Conservation (phyloP, 2,113 vertebrate species). For the Percina caprodes region DNA sequence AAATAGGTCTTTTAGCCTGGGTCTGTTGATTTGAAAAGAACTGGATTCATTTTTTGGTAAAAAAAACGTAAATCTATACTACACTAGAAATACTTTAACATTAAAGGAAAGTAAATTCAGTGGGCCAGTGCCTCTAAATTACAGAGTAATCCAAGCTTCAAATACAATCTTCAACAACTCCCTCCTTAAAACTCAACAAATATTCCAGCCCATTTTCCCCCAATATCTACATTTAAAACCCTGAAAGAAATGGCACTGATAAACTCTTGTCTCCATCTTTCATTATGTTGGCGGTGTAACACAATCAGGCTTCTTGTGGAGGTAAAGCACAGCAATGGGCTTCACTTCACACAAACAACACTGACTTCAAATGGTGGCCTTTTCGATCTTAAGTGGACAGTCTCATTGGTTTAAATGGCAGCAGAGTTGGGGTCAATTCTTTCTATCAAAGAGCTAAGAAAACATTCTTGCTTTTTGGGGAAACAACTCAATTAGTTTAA, state of each 20-base stretch:
- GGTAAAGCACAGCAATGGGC: neutral
- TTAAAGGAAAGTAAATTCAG: neutral
- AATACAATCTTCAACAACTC: slow-evolving; percentile 62
- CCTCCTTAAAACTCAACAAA: slow-evolving; percentile 43
- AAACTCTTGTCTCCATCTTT: slow-evolving; percentile 1
- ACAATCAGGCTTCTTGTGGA: neutral
- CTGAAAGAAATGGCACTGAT: slow-evolving; percentile 54
- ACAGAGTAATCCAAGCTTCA: slow-evolving; percentile 75
- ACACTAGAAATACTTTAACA: neutral
- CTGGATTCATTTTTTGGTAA: neutral
- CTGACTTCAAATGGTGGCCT: slow-evolving; percentile 20
- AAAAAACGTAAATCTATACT: neutral
- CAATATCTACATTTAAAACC: slow-evolving; percentile 43
- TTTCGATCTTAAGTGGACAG: neutral
- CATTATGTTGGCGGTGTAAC: slow-evolving; percentile 13
- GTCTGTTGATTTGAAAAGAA: neutral
- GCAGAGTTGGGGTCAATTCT: neutral
- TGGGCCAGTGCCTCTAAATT: slow-evolving; percentile 35
- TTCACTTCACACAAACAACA: slow-evolving; percentile 36
- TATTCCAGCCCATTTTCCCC: neutral
- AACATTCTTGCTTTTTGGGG: neutral
- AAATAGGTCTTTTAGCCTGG: neutral
- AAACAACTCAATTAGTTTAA: slow-evolving; percentile 10
- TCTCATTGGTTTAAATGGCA: slow-evolving; percentile 27
- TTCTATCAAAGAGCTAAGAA: neutral